phyloP scores from a whole-genome alignment of 2,888 invertebrate species.

The Napeogenes sylphis region DNA sequence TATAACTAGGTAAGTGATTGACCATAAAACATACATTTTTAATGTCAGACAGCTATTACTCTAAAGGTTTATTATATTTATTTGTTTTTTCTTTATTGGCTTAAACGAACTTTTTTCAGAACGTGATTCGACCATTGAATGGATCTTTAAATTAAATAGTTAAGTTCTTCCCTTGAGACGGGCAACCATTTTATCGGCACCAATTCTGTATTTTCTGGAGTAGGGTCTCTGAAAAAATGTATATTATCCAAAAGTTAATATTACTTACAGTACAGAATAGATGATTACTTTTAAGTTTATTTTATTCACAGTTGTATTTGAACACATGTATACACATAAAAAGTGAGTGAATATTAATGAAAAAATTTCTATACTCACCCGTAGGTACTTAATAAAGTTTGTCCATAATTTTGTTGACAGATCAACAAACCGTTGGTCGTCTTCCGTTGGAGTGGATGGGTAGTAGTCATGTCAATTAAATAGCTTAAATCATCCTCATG shows the following conservation, averaged over 20 bases:
- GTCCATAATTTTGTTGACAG: conserved; percentile 53
- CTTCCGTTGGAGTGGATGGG: conserved; percentile 29
- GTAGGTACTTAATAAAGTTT: conserved; percentile 52
- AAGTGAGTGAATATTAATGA: too few species aligned
- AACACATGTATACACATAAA: too few species aligned
- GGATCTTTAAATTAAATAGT: conserved; percentile 42
- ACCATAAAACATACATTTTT: too few species aligned
- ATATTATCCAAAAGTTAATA: too few species aligned
- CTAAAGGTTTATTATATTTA: conserved; percentile 8
- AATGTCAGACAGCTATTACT: conserved; percentile 14
- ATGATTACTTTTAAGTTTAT: too few species aligned
- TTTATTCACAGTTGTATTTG: too few species aligned
- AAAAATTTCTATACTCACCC: too few species aligned
- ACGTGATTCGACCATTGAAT: conserved; percentile 40
- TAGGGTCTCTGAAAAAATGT: conserved; percentile 44
- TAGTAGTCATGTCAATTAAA: conserved; percentile 42
- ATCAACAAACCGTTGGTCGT: conserved; percentile 43
- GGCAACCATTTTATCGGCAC: conserved; percentile 50
- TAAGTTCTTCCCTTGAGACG: conserved; percentile 32
- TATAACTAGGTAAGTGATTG: too few species aligned
- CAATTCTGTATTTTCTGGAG: conserved; percentile 42
- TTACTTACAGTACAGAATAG: too few species aligned
- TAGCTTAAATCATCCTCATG: conserved; percentile 52
- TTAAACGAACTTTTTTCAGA: conserved; percentile 48
- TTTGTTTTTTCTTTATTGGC: conserved; percentile 29